Percentiles rank a stretch among this genome's conserved stretches.
Conservation (phyloP, 2,113 vertebrate genomes). For the Gila orcuttii region DNA sequence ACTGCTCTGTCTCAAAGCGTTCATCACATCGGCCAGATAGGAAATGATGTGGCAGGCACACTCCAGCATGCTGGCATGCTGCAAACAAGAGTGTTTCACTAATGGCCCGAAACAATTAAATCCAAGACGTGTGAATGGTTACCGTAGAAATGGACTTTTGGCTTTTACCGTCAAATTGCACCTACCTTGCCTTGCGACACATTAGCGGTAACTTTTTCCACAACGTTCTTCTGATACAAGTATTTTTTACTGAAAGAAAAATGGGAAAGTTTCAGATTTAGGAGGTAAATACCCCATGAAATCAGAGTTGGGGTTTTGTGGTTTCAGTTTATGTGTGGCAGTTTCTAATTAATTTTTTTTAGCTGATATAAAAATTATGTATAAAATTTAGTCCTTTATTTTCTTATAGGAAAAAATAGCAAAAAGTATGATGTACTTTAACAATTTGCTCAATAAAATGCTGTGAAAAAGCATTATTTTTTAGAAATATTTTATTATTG, state of each 20-base stretch:
- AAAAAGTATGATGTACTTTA: not conserved
- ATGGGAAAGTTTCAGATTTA: not conserved
- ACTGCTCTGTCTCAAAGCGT: conserved; percentile 86
- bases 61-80: conserved; percentile 94
- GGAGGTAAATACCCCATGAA: not conserved
- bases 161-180: no score
- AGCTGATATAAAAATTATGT: not conserved
- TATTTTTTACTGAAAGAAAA: conserved; percentile 91
- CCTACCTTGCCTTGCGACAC: conserved; percentile 95
- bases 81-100: not conserved
- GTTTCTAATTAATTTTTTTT: not conserved
- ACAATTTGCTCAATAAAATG: not conserved
- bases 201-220: conserved; percentile 95
- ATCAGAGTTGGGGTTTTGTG: not conserved
- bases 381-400: not conserved
- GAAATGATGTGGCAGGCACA: conserved; percentile 96
- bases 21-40: conserved; percentile 96
- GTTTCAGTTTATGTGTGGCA: not conserved
- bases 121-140: not conserved
- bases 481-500: no score
- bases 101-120: not conserved
- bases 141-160: not conserved
- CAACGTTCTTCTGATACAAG: conserved; percentile 97
- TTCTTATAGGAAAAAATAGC: not conserved
- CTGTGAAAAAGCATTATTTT: no score